Evolutionary conservation across 2,888 invertebrate species (phyloP).

Genomic region (Falcaria lacertinaria): DNA sequence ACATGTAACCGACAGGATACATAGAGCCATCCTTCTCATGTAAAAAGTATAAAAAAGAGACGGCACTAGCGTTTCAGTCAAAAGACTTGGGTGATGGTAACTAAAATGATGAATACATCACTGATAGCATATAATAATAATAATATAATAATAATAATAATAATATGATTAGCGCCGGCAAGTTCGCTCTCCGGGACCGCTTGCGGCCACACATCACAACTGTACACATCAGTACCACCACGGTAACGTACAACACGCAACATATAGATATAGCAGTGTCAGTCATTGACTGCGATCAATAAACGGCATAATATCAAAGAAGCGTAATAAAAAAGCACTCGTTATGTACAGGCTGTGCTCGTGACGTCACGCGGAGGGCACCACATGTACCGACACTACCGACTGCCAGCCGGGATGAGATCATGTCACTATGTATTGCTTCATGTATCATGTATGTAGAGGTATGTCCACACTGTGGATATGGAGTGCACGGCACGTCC

Average conservation of each 20-base stretch:
- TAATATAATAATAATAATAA: too few species aligned
- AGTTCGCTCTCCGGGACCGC: not conserved
- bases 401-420: not conserved
- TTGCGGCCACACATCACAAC: conserved; percentile 1
- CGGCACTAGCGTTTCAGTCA: too few species aligned
- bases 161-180: too few species aligned
- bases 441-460: too few species aligned
- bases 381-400: too few species aligned
- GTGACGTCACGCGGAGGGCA: too few species aligned
- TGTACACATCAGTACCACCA: conserved; percentile 10
- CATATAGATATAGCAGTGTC: conserved; percentile 41
- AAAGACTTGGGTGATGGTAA: too few species aligned
- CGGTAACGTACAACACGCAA: conserved; percentile 44
- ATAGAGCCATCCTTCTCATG: not conserved
- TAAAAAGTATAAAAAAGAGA: not conserved
- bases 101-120: too few species aligned
- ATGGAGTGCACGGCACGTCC: too few species aligned
- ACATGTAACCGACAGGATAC: not conserved
- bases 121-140: too few species aligned
- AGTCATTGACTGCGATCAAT: conserved; percentile 34
- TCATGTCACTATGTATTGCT: not conserved
- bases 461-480: too few species aligned
- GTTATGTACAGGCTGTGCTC: conserved; percentile 51
- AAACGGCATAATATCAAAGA: conserved; percentile 66
- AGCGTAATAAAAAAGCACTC: conserved; percentile 75